Conservation (phyloP, 1,140 invertebrate species). For the Drosophila burlai region DNA sequence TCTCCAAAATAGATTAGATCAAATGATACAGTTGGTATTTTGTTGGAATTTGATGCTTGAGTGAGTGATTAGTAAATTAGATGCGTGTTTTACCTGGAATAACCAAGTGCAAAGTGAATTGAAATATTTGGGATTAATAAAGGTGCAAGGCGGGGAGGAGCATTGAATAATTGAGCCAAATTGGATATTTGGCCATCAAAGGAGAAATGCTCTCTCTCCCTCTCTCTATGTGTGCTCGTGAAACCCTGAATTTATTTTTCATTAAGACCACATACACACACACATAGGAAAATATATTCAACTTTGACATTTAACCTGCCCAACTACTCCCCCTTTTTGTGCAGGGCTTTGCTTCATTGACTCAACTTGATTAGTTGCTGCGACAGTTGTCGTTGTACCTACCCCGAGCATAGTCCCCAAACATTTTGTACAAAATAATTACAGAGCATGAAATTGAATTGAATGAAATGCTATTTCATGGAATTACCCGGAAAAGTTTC, state of each 20-base stretch:
- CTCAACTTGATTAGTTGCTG: conserved; percentile 66
- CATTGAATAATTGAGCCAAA: conserved; percentile 37
- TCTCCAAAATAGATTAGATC: conserved; percentile 15
- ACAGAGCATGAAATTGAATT: conserved; percentile 77
- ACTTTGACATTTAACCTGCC: conserved; percentile 57
- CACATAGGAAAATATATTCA: conserved; percentile 16
- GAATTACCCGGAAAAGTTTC: conserved; percentile 61
- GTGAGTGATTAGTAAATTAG: conserved; percentile 25
- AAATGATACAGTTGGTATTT: conserved; percentile 21
- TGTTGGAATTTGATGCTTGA: not conserved
- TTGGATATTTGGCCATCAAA: conserved; percentile 29
- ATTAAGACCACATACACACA: conserved; percentile 32
- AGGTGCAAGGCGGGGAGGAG: conserved; percentile 1
- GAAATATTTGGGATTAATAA: conserved; percentile 7
- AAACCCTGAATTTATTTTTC: conserved; percentile 41
- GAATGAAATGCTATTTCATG: conserved; percentile 71
- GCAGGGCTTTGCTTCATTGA: conserved; percentile 53
- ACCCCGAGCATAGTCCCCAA: conserved; percentile 3
- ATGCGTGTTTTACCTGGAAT: conserved; percentile 4
- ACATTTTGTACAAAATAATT: conserved; percentile 71
- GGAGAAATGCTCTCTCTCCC: conserved; percentile 2
- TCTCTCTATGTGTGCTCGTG: not conserved
- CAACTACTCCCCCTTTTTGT: conserved; percentile 6
- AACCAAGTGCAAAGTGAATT: conserved; percentile 20
- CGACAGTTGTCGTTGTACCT: conserved; percentile 34